A percentile compares a stretch with the other conserved stretches of the same genome.
Conservation (phyloP, 2,888 invertebrate genomes). For the Drosophila paranaensis region DNA sequence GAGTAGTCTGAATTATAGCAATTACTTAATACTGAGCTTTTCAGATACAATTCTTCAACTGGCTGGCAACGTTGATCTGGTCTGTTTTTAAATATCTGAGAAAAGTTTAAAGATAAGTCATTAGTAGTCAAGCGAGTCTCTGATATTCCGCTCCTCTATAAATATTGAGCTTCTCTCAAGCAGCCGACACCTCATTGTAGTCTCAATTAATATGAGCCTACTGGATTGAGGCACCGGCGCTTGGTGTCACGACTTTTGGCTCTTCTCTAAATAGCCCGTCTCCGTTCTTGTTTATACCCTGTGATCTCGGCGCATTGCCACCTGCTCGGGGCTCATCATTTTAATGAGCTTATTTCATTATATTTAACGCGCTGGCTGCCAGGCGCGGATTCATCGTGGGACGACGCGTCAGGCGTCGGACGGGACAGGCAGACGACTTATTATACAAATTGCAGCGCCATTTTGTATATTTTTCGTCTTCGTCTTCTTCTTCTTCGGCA, state of each 20-base stretch:
- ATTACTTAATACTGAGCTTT: no score
- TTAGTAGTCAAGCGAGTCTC: no score
- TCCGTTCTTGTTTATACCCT: background rate
- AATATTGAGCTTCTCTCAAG: no score
- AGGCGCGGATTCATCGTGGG: slow-evolving; percentile 13
- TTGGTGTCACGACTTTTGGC: slow-evolving; percentile 1
- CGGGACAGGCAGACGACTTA: slow-evolving; percentile 35
- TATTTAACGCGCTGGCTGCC: slow-evolving; percentile 50
- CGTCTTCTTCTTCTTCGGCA: slow-evolving; percentile 18
- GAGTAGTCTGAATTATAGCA: no score
- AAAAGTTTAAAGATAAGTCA: no score
- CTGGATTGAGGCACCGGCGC: background rate
- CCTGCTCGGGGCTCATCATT: slow-evolving; percentile 58
- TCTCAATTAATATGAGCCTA: background rate
- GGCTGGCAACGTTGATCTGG: no score
- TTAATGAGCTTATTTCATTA: slow-evolving; percentile 79
- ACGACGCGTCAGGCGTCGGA: background rate
- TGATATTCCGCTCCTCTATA: no score
- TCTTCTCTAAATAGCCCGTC: background rate
- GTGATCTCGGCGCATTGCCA: slow-evolving; percentile 4
- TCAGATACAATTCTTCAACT: no score
- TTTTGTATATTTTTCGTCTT: slow-evolving; percentile 32
- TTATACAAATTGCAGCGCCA: slow-evolving; percentile 61
- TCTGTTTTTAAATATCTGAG: no score
- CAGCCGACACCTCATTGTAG: background rate